These are phyloP conservation scores for Eupleurogrammus muticus DNA, from an alignment of 2,797 vertebrate species.

Conservation along the genomic window DNA sequence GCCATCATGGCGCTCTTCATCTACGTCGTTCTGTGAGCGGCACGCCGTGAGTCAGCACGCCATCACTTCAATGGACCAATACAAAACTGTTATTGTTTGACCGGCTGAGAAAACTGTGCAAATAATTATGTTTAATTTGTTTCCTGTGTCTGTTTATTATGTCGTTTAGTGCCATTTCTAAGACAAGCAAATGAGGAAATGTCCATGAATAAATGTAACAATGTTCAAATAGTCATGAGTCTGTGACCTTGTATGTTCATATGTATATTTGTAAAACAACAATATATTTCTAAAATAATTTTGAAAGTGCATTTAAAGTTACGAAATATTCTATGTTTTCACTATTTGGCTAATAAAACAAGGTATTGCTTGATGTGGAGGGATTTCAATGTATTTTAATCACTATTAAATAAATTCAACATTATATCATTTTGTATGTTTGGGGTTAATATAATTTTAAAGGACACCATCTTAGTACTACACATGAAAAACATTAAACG, in stretches of 20 bases:
- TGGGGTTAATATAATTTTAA: neutral
- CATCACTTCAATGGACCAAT: neutral
- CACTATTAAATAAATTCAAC: slow-evolving; percentile 42
- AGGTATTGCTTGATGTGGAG: slow-evolving; percentile 33
- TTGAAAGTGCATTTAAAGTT: slow-evolving; percentile 18
- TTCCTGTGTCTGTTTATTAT: slow-evolving; percentile 29
- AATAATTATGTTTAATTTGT: slow-evolving; percentile 13
- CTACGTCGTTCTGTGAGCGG: slow-evolving; percentile 76
- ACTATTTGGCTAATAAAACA: slow-evolving; percentile 35
- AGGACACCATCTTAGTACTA: neutral
- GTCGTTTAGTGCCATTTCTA: slow-evolving; percentile 15
- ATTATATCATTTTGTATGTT: neutral
- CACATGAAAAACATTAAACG: too few species aligned
- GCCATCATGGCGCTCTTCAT: slow-evolving; percentile 94
- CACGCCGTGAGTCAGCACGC: slow-evolving; percentile 32
- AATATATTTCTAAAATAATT: slow-evolving; percentile 22
- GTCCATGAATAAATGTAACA: slow-evolving; percentile 32
- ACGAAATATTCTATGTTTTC: slow-evolving; percentile 35
- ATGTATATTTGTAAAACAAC: slow-evolving; percentile 73
- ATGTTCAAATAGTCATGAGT: slow-evolving; percentile 35
- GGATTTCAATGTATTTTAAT: slow-evolving; percentile 46
- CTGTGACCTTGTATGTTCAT: slow-evolving; percentile 53
- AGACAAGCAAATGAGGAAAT: slow-evolving; percentile 10
- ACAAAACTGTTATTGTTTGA: slow-evolving; percentile 8
- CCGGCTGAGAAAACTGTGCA: slow-evolving; percentile 21